Evolutionary conservation across 2,888 invertebrate genomes (phyloP).

Genomic region (Eristalis intricaria): DNA sequence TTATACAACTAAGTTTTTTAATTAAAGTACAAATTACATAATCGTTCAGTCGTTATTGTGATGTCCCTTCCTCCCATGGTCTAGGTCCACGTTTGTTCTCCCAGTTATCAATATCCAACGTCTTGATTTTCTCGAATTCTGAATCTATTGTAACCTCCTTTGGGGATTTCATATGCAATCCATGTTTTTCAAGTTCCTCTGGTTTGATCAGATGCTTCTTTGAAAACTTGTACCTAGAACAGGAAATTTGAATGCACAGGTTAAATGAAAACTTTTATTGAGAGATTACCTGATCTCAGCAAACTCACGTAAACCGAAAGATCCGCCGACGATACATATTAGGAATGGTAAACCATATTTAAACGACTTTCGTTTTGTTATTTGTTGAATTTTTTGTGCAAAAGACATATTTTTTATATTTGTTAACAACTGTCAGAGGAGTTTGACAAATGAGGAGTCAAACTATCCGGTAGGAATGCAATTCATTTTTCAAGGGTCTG

Average conservation of each 20-base stretch:
- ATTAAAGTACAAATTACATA: slow-evolving; percentile 13
- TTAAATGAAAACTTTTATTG: neutral
- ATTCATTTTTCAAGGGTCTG: neutral
- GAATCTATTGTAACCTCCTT: slow-evolving; percentile 88
- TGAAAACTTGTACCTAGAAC: slow-evolving; percentile 84
- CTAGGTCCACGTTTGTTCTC: slow-evolving; percentile 92
- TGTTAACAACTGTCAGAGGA: neutral
- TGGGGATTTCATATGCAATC: slow-evolving; percentile 85
- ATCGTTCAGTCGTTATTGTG: neutral
- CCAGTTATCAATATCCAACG: slow-evolving; percentile 91
- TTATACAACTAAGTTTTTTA: neutral
- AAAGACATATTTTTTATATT: slow-evolving; percentile 74
- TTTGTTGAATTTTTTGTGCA: slow-evolving; percentile 74
- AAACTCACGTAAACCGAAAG: slow-evolving; percentile 89
- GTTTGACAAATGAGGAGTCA: slow-evolving; percentile 13
- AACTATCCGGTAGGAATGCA: neutral
- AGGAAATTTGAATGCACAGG: neutral
- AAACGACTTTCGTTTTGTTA: slow-evolving; percentile 78
- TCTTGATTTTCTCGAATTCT: slow-evolving; percentile 88
- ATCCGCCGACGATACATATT: slow-evolving; percentile 88
- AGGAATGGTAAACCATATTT: slow-evolving; percentile 89
- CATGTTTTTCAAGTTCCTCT: slow-evolving; percentile 86
- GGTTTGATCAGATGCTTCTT: slow-evolving; percentile 83
- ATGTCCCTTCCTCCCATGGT: slow-evolving; percentile 88
- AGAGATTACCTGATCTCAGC: slow-evolving; percentile 86